Evolutionary conservation across 2,113 vertebrate species (phyloP), one percentile per base, ranked within the genome.

Genomic region (Myrmecophaga tridactyla): DNA sequence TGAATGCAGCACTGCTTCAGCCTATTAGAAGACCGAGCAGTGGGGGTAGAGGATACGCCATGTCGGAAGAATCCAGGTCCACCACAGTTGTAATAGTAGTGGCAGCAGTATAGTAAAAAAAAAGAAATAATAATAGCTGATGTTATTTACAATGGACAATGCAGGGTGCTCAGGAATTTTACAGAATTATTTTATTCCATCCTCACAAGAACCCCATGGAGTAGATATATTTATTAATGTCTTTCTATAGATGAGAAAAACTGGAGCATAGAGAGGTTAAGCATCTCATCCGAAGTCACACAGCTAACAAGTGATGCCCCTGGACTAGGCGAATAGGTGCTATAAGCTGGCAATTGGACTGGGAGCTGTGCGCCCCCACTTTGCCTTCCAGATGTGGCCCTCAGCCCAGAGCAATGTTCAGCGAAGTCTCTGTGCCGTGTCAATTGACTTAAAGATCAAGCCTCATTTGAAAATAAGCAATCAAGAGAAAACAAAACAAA

Each of bases 1-100:
- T 41, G 2, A 0, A 41, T 0, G 6, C 34, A 65, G 95, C 41
- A 0, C 4, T 15, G 80, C 2, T 0, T 3, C 4, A 23, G 56
- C n/a, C n/a, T n/a, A n/a, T n/a, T n/a, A n/a, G n/a, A 46, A 51
- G 20, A 21, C 36, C 1, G 0, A 14, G 75, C 12, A 29, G 46
- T 3, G 0, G 3, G 1, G 21, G 29, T 0, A 43, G 12, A 46
- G 34, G 7, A 48, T 3, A 5, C 7, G 31, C 58, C 25, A 13
- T 43, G 56, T 25, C 20, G 1, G 15, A 4, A 56, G 56, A 29
- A 23, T 6, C 4, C 8, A 4, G 51, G 6, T 13, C 29, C 27
- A 29, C 3, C 20, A 17, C 2, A 23, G 34, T 21, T 36, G 18
- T 9, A 25, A 75, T 7, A 15, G 34, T 0, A 1, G 20, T 3